Conservation (phyloP, 2,888 invertebrate species). For the Arenicola marina region DNA sequence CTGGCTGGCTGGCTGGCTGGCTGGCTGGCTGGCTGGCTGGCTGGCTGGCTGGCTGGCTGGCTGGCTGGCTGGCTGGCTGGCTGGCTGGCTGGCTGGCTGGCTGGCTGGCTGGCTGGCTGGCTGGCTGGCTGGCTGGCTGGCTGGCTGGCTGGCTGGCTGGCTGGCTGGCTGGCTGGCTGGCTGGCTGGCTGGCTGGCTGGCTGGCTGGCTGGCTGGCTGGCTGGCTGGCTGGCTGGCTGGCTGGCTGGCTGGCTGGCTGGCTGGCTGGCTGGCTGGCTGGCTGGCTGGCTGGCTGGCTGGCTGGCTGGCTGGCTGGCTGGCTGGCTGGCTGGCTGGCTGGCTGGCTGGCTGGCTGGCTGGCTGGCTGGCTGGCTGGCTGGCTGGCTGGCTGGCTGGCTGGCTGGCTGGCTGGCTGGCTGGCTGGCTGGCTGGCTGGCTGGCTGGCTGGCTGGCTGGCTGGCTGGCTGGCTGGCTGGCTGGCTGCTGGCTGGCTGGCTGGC, state of each 20-base stretch:
- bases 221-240: constrained; percentile 1
- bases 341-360: constrained; percentile 1
- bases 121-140: constrained; percentile 1
- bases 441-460: constrained; percentile 1
- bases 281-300: constrained; percentile 1
- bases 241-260: constrained; percentile 1
- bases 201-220: constrained; percentile 1
- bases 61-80: constrained; percentile 1
- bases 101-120: constrained; percentile 1
- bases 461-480: too few relatives aligned
- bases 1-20: too few relatives aligned
- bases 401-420: constrained; percentile 1
- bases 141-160: constrained; percentile 1
- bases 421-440: constrained; percentile 1
- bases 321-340: constrained; percentile 1
- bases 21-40: too few relatives aligned
- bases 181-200: constrained; percentile 1
- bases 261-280: constrained; percentile 1
- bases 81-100: constrained; percentile 1
- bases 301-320: constrained; percentile 1
- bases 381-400: constrained; percentile 1
- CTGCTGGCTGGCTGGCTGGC: too few relatives aligned
- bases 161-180: constrained; percentile 1
- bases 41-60: constrained; percentile 1
- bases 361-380: constrained; percentile 1